These are phyloP conservation scores for Cynopterus sphinx DNA, from an alignment of 2,797 vertebrate genomes.

Conservation along the genomic window DNA sequence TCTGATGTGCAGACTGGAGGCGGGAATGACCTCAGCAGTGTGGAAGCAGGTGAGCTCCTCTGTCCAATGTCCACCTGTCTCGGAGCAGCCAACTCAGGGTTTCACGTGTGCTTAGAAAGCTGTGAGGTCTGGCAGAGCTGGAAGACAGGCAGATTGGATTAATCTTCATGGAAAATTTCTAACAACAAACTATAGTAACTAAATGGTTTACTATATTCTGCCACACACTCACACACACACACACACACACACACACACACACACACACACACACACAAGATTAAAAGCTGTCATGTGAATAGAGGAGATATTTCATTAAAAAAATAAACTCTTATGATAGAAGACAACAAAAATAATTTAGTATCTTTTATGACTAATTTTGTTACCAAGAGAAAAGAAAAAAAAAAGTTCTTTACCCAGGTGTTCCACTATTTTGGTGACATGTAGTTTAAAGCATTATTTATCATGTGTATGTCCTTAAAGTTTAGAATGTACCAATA, in stretches of 20 bases:
- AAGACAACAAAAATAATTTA: neutral
- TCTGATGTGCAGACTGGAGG: neutral
- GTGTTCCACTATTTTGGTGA: neutral
- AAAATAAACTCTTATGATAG: neutral
- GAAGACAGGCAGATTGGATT: neutral
- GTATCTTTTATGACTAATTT: neutral
- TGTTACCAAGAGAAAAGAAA: neutral
- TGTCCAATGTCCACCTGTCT: neutral
- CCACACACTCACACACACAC: neutral
- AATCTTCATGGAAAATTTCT: neutral
- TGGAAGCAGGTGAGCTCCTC: neutral
- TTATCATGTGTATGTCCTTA: neutral
- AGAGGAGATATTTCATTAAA: slow-evolving; percentile 1
- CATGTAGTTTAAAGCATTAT: neutral
- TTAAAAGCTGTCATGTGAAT: neutral
- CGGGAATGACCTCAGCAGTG: neutral
- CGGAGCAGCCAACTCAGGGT: neutral
- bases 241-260: neutral
- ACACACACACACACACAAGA: neutral
- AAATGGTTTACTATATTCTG: neutral
- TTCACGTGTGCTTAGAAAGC: neutral
- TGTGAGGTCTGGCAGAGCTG: neutral
- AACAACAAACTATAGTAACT: neutral
- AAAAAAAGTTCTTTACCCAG: neutral
- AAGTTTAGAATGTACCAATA: neutral